Base-by-base conservation (phyloP, 2,888 invertebrate species). In the Diplolepis rosae region DNA sequence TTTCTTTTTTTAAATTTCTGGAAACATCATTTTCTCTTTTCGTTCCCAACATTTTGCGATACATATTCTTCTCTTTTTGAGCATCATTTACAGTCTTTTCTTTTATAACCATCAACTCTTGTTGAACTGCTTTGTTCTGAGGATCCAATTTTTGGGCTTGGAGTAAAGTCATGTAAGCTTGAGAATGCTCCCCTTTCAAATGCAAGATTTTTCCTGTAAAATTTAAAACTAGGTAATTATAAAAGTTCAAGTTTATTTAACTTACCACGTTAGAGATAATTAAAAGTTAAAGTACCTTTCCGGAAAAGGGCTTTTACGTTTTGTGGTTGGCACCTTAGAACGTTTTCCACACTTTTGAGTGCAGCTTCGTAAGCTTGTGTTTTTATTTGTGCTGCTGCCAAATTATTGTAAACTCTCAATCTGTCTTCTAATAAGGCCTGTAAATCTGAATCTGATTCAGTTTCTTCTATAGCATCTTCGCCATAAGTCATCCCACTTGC, bases 241-340 rank as follows among this genome's bases (percentile, higher is more conserved):
- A 65, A 24, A 22, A 54, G 22, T 48, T 18, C 11, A 18, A 24
- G 51, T 24, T 54, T 27, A 45, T 56, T 42, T 65, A 45, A 45
- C 9, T 9, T 65, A 22, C 7, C 4, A 30, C 6, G 6, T 48
- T 22, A n/a, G n/a, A n/a, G n/a, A n/a, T n/a, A 24, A 22, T 18
- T 4, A 54, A 11, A 42, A 6, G 32, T 13, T 32, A 52, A 75
- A 85, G 92, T 93, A 81, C 94, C 95, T 90, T 97, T 96, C 83
- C 98, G 92, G 87, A 94, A 97, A 13, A 97, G 90, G 0, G 98
- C 98, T 89, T 98, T 98, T 0, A 96, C 94, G 90, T 98, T 98
- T 73, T 93, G 90, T 0, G 97, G 96, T 86, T 97, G 95, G 83
- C 95, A 94, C 74, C 93, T 91, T 13, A 98, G 90, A 1, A 98